phyloP scores from a whole-genome alignment of 2,888 invertebrate genomes.

The Coelinius sp. region DNA sequence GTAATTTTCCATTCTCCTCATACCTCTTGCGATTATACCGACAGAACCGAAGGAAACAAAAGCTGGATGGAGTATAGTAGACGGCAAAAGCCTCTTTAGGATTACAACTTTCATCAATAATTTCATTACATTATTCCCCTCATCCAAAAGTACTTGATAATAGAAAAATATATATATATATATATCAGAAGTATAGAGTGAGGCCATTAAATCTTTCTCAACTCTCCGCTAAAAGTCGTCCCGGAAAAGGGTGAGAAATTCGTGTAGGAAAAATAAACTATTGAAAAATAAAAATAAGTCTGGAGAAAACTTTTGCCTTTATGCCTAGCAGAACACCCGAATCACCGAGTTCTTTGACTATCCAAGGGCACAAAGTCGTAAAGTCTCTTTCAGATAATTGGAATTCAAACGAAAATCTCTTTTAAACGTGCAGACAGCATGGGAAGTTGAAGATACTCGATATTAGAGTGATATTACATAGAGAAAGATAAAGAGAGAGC shows the following conservation, averaged over 20 bases:
- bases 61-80: not conserved
- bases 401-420: slow-evolving; percentile 26
- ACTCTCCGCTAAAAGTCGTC: slow-evolving; percentile 13
- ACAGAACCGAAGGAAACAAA: not conserved
- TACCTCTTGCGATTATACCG: slow-evolving; percentile 2
- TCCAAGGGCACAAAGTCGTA: not conserved
- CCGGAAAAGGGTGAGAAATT: slow-evolving; percentile 4
- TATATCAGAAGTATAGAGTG: slow-evolving; percentile 23
- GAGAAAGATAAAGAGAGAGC: not conserved
- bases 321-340: not conserved
- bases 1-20: slow-evolving; percentile 23
- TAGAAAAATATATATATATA: slow-evolving; percentile 1
- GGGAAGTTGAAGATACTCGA: not conserved
- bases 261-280: slow-evolving; percentile 19
- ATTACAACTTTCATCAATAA: slow-evolving; percentile 29
- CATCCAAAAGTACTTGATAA: not conserved
- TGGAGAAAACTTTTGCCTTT: slow-evolving; percentile 3
- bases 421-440: too few relatives aligned
- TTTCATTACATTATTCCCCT: not conserved
- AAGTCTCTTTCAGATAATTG: slow-evolving; percentile 17
- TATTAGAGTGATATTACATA: not conserved
- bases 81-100: slow-evolving; percentile 16
- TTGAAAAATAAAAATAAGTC: slow-evolving; percentile 20
- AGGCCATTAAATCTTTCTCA: slow-evolving; percentile 36
- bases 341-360: not conserved